These are phyloP conservation scores for Oreohelix idahoensis DNA, from an alignment of 1,140 invertebrate genomes.

Conservation along the genomic window DNA sequence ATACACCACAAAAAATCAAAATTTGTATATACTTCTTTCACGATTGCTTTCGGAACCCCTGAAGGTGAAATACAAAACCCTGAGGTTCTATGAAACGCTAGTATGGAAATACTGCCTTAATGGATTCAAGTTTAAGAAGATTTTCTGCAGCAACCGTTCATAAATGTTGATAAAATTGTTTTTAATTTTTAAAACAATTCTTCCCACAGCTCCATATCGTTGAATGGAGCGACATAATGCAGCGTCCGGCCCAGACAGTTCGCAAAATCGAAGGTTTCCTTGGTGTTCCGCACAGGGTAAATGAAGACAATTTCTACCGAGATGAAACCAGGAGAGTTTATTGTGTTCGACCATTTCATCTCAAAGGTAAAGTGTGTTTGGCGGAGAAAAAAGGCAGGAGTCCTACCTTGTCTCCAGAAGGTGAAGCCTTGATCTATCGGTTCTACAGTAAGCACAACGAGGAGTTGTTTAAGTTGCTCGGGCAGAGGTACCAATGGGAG, in stretches of 20 bases:
- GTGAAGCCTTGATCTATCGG: conserved; percentile 83
- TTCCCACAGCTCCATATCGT: conserved; percentile 67
- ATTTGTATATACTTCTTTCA: too few relatives aligned
- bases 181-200: neutral
- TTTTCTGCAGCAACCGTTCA: too few relatives aligned
- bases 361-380: conserved; percentile 77
- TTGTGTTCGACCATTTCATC: conserved; percentile 70
- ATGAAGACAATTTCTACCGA: conserved; percentile 66
- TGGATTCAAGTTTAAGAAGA: too few relatives aligned
- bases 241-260: conserved; percentile 65
- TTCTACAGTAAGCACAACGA: conserved; percentile 91
- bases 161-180: neutral
- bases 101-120: too few relatives aligned
- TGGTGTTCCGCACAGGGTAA: conserved; percentile 59
- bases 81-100: too few relatives aligned
- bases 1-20: too few relatives aligned
- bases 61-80: too few relatives aligned
- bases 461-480: conserved; percentile 65
- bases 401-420: conserved; percentile 83
- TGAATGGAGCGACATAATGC: conserved; percentile 65
- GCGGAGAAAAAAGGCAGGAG: conserved; percentile 94
- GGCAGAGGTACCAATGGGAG: conserved; percentile 64
- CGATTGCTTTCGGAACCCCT: too few relatives aligned
- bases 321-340: conserved; percentile 73
- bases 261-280: conserved; percentile 67